Percentiles rank a stretch among this genome's conserved stretches.
Conservation (phyloP, 2,113 vertebrate species). For the Corydoras maculifer region DNA sequence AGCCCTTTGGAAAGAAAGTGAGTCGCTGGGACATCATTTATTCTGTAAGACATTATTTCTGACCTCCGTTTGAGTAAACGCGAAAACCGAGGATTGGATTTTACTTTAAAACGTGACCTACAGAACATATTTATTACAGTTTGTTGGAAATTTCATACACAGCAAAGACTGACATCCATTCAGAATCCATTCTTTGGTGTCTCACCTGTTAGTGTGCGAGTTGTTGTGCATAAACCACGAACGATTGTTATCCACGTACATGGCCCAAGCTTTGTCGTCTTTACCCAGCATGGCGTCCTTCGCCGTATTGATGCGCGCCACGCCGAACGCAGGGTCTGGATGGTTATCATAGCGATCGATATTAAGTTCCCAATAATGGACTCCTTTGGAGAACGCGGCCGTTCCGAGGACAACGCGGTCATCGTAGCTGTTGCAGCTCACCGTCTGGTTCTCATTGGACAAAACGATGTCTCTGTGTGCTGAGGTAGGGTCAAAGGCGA, state of each 20-base stretch:
- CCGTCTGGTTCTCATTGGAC: constrained; percentile 90
- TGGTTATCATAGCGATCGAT: constrained; percentile 97
- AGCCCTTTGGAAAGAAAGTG: constrained; percentile 63
- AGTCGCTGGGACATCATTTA: too few relatives aligned
- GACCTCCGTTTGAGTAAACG: too few relatives aligned
- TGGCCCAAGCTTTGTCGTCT: constrained; percentile 96
- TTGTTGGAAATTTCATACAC: too few relatives aligned
- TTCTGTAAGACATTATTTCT: too few relatives aligned
- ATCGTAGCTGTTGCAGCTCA: constrained; percentile 90
- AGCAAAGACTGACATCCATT: neutral
- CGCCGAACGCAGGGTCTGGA: constrained; percentile 90
- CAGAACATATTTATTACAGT: too few relatives aligned
- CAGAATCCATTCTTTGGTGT: neutral
- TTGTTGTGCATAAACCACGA: constrained; percentile 99
- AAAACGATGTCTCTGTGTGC: constrained; percentile 93
- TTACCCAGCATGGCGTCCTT: constrained; percentile 98
- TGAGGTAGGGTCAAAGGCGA: constrained; percentile 87
- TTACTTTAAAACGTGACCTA: too few relatives aligned
- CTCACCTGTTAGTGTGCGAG: constrained; percentile 93
- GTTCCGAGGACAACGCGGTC: constrained; percentile 94
- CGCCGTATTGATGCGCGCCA: constrained; percentile 85
- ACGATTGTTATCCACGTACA: constrained; percentile 99
- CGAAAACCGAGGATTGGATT: too few relatives aligned
- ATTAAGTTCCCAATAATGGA: constrained; percentile 91
- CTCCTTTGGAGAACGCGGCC: constrained; percentile 89